Base-by-base conservation (phyloP, 2,888 invertebrate species). In the Choristoneura rosaceana region DNA sequence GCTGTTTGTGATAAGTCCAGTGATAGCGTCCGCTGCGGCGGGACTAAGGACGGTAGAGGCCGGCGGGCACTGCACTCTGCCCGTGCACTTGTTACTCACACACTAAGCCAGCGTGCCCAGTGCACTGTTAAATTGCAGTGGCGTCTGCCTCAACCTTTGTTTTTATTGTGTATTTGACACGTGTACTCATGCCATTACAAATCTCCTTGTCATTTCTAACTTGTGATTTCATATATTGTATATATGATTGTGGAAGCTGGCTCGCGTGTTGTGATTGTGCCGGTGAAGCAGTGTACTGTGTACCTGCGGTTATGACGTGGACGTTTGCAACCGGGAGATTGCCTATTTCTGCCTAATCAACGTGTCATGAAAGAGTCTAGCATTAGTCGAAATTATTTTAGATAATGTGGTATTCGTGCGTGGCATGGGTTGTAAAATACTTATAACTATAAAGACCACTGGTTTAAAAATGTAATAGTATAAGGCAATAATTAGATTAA, bases 1-100 rank as follows among this genome's bases (percentile, higher is more conserved):
- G 90, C 81, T 85, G 87, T 85, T 90, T 94, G 94, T 94, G 94
- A 94, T 94, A 94, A 87, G 92, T 93, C 94, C 94, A 94, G 93
- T 93, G 91, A 89, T 78, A 38, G 69, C 58, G 33, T 10, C 58
- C 34, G 58, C 25, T 12, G 10, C 14, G n/a, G 58, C 58, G 58
- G 52, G 33, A n/a, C 41, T 15, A 15, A 15, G 38, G 10, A 17
- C 61, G 17, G 61, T 10, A 41, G 60, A 12, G 41, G 38, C 15
- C 0, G 43, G 60, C 38, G 38, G 0, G 41, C 3, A 9, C n/a
- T 17, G 60, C 15, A 17, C 1, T 7, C n/a, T 47, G 4, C 47
- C 47, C 14, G n/a, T 14, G 47, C n/a, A 4, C 14, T 47, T 4
- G 14, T 14, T 47, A 14, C 3, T 25, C 14, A 4, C 47, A 34